These are phyloP conservation scores for Rhagoletis zephyria DNA, from an alignment of 1,140 invertebrate species.

Conservation along the genomic window DNA sequence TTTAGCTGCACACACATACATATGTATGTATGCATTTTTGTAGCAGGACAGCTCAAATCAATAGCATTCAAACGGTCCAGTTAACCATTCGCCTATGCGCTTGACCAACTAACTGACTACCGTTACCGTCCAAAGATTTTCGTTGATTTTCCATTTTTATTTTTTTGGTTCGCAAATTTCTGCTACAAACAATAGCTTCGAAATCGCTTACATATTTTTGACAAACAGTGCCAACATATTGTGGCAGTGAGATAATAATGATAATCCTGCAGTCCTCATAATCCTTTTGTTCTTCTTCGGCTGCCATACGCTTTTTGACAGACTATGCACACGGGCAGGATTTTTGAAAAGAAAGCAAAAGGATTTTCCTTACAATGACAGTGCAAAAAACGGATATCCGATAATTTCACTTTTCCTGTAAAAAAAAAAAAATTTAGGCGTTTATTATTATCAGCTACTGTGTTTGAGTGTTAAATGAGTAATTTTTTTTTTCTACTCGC, in stretches of 20 bases:
- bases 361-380: slow-evolving; percentile 37
- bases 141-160: neutral
- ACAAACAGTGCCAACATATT: slow-evolving; percentile 40
- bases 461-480: neutral
- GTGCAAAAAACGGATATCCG: slow-evolving; percentile 51
- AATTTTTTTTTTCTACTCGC: neutral
- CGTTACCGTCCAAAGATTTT: neutral
- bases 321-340: neutral
- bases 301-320: neutral
- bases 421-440: slow-evolving; percentile 13
- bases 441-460: slow-evolving; percentile 32
- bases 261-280: slow-evolving; percentile 36
- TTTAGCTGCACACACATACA: neutral
- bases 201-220: slow-evolving; percentile 37
- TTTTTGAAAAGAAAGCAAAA: slow-evolving; percentile 29
- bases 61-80: neutral
- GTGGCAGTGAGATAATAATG: slow-evolving; percentile 38
- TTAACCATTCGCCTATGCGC: neutral
- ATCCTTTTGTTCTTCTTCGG: neutral
- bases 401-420: slow-evolving; percentile 50
- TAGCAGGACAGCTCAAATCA: neutral
- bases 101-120: neutral
- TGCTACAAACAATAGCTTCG: slow-evolving; percentile 14
- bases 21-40: neutral
- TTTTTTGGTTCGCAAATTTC: neutral